Percentiles rank a stretch among this genome's conserved stretches.
These are phyloP conservation scores for Budorcas taxicolor DNA, from an alignment of 2,113 vertebrate species.

Conservation along the genomic window DNA sequence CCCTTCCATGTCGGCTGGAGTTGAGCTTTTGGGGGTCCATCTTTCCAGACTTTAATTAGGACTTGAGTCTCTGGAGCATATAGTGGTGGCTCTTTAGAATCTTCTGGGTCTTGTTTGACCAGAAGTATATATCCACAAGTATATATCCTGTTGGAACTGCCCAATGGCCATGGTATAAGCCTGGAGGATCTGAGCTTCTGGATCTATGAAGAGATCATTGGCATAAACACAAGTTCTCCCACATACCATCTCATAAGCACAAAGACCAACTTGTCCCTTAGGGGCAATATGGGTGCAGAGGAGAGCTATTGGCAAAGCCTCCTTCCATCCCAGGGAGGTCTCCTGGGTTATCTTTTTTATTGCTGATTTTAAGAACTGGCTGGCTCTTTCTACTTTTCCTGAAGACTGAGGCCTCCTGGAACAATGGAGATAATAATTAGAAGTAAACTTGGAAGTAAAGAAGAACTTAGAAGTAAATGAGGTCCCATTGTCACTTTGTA, in stretches of 20 bases:
- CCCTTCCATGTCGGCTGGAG: background rate
- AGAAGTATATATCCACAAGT: background rate
- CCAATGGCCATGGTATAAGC: background rate
- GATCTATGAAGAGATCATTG: background rate
- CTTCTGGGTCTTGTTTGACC: background rate
- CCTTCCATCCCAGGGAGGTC: background rate
- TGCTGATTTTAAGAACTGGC: background rate
- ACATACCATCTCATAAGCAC: background rate
- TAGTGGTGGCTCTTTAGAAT: background rate
- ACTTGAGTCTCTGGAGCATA: background rate
- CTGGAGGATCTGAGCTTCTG: background rate
- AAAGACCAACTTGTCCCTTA: background rate
- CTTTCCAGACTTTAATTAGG: background rate
- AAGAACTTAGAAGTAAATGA: background rate
- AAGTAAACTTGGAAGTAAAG: background rate
- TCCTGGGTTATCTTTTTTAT: background rate
- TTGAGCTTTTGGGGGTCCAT: background rate
- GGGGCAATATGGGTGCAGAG: background rate
- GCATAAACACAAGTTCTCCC: background rate
- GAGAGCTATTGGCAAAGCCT: background rate
- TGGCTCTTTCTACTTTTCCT: background rate
- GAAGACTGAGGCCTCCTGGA: background rate
- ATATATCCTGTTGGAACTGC: background rate
- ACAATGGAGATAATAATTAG: background rate
- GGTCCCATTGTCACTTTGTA: background rate